Conservation (phyloP, 2,888 invertebrate genomes). For the Asteroscopus sphinx region DNA sequence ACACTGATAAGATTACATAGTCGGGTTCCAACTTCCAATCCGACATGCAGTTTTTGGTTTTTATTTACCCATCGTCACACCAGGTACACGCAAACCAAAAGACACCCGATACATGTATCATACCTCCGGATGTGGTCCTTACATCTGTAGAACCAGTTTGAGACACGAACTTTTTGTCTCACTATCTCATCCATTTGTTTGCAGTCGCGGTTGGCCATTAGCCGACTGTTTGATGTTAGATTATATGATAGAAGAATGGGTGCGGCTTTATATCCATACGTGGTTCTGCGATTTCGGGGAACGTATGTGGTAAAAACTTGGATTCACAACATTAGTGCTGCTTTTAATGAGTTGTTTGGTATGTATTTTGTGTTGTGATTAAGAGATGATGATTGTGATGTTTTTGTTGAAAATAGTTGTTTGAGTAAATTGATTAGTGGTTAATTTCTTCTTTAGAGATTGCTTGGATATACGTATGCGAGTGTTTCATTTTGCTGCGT, state of each 20-base stretch:
- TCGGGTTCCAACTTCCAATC: constrained; percentile 26
- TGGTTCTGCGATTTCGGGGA: constrained; percentile 62
- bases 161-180: constrained; percentile 74
- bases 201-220: constrained; percentile 74
- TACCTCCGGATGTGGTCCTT: constrained; percentile 79
- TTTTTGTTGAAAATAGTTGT: too few relatives aligned
- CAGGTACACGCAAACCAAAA: constrained; percentile 44
- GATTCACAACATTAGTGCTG: constrained; percentile 29
- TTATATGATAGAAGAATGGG: constrained; percentile 63
- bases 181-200: constrained; percentile 77
- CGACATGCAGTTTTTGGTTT: constrained; percentile 31
- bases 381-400: too few relatives aligned
- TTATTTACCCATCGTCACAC: constrained; percentile 37
- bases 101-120: constrained; percentile 73
- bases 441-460: too few relatives aligned
- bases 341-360: constrained; percentile 41
- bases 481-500: too few relatives aligned
- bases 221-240: constrained; percentile 63
- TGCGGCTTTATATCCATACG: constrained; percentile 56
- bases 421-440: too few relatives aligned
- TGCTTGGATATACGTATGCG: too few relatives aligned
- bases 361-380: constrained; percentile 32
- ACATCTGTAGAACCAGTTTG: constrained; percentile 77
- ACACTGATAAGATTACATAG: too few relatives aligned
- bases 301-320: constrained; percentile 47